A percentile compares a stretch with the other conserved stretches of the same genome.
These are phyloP conservation scores for Drosophila mimetica DNA, from an alignment of 2,888 invertebrate species.

Conservation along the genomic window DNA sequence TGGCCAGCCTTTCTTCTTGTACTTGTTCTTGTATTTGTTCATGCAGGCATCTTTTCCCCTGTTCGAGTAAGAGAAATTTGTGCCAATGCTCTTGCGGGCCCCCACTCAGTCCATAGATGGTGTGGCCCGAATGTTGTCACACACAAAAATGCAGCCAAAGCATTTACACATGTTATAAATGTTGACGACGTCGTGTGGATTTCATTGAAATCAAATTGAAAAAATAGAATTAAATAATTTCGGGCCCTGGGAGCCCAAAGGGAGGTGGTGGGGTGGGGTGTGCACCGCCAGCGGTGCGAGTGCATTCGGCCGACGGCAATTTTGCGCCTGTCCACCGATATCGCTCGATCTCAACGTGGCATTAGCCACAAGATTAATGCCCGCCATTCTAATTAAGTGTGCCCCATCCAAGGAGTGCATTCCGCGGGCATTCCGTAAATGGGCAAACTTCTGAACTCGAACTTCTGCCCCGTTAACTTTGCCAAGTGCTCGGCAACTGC, in stretches of 20 bases:
- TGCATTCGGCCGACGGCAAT: constrained; percentile 56
- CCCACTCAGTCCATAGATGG: constrained; percentile 80
- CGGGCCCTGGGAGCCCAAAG: constrained; percentile 1
- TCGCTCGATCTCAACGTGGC: constrained; percentile 72
- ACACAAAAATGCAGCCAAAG: constrained; percentile 47
- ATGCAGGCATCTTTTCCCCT: constrained; percentile 27
- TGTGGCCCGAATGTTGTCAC: constrained; percentile 60
- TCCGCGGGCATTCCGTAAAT: constrained; percentile 17
- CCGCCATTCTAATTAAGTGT: constrained; percentile 66
- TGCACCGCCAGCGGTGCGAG: constrained; percentile 24
- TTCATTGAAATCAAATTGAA: constrained; percentile 59
- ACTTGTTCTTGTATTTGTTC: constrained; percentile 27
- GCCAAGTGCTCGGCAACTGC: constrained; percentile 66
- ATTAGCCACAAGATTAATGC: constrained; percentile 71
- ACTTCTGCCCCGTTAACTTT: constrained; percentile 43
- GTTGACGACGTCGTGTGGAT: constrained; percentile 51
- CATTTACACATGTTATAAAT: constrained; percentile 44
- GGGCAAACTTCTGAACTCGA: constrained; percentile 31
- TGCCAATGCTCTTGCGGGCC: constrained; percentile 59
- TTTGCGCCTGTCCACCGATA: constrained; percentile 63
- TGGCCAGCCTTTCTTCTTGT: constrained; percentile 13
- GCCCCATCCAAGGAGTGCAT: constrained; percentile 38
- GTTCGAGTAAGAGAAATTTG: constrained; percentile 46
- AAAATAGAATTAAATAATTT: constrained; percentile 54
- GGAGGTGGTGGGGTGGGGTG: constrained; percentile 8